Evolutionary conservation across 1,140 invertebrate species (phyloP).

Genomic region (Leguminivora glycinivorella): DNA sequence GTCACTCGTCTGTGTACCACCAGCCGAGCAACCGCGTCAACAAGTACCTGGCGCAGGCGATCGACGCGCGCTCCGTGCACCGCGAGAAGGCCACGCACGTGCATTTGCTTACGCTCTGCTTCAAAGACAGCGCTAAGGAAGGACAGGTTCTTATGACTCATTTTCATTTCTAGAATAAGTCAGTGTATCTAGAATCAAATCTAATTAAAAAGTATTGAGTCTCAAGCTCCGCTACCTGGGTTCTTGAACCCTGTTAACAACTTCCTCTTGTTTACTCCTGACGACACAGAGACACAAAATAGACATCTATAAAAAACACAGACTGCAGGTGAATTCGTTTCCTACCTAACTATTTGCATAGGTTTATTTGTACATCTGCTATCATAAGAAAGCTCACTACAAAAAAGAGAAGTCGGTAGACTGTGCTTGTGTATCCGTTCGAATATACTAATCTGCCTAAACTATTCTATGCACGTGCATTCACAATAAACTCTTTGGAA

Average conservation of each 20-base stretch:
- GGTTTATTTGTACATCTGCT: neutral
- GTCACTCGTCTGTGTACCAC: conserved; percentile 91
- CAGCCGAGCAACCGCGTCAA: conserved; percentile 93
- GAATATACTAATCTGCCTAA: neutral
- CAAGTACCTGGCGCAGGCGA: conserved; percentile 93
- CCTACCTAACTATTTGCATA: neutral
- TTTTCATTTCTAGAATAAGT: no score
- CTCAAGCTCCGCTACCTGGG: no score
- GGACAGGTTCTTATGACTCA: conserved; percentile 77
- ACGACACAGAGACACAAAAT: neutral
- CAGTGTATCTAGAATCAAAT: no score
- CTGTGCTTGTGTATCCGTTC: neutral
- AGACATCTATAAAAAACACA: neutral
- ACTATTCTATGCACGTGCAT: neutral
- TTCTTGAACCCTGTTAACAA: no score
- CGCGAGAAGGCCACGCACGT: conserved; percentile 93
- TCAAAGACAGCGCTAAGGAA: conserved; percentile 91
- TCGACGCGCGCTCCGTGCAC: conserved; percentile 93
- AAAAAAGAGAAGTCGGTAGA: neutral
- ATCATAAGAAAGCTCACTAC: neutral
- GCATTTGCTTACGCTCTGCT: conserved; percentile 89
- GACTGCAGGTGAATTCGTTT: neutral
- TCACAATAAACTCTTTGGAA: neutral
- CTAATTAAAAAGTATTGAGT: no score
- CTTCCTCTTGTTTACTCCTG: no score